Conservation (phyloP, 2,888 invertebrate genomes). For the Rotaria socialis region DNA sequence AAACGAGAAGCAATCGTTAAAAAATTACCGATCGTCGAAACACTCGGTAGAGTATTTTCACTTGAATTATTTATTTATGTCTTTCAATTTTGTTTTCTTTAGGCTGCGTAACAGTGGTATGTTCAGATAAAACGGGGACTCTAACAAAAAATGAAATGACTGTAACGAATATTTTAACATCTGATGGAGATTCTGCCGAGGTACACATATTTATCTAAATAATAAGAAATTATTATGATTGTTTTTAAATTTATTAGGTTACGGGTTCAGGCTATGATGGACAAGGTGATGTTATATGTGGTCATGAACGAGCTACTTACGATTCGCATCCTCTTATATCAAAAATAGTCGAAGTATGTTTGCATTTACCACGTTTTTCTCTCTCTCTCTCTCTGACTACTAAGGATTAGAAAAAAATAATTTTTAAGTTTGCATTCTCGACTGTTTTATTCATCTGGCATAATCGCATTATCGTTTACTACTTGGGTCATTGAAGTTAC, state of each 20-base stretch:
- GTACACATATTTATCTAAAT: neutral
- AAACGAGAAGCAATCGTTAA: slow-evolving; percentile 94
- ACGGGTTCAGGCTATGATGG: slow-evolving; percentile 86
- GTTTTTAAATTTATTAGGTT: slow-evolving; percentile 59
- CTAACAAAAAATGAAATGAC: slow-evolving; percentile 99
- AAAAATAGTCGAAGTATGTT: slow-evolving; percentile 70
- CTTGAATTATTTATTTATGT: neutral
- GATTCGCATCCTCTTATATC: slow-evolving; percentile 59
- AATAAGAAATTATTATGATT: neutral
- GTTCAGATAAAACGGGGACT: slow-evolving; percentile 97
- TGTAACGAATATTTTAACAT: slow-evolving; percentile 80
- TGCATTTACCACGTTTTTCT: too few relatives aligned
- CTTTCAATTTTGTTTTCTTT: neutral
- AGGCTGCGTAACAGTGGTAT: slow-evolving; percentile 80
- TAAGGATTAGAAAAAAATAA: too few relatives aligned
- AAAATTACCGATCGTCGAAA: slow-evolving; percentile 94
- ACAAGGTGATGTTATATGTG: slow-evolving; percentile 71
- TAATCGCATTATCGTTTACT: too few relatives aligned
- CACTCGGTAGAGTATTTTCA: slow-evolving; percentile 62
- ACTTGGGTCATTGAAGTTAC: too few relatives aligned
- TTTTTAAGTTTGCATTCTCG: too few relatives aligned
- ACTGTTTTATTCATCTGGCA: too few relatives aligned
- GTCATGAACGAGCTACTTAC: slow-evolving; percentile 52
- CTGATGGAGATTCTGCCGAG: slow-evolving; percentile 42
- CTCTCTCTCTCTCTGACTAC: too few relatives aligned